Evolutionary conservation across 2,113 vertebrate species (phyloP).

Genomic region (Oreochromis spilurus): DNA sequence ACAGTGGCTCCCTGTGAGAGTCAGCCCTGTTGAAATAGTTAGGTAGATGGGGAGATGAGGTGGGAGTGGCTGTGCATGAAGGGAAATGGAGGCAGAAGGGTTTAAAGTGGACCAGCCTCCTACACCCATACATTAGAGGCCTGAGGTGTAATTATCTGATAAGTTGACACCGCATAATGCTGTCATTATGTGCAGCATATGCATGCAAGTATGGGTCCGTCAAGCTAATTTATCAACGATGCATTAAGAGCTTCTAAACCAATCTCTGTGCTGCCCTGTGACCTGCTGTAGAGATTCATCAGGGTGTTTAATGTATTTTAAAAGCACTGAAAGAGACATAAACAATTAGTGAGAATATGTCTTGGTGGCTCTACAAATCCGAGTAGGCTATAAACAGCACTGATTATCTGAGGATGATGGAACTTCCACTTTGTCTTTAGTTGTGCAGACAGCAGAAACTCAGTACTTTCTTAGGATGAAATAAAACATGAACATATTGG

Average conservation of each 20-base stretch:
- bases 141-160: neutral
- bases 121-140: slow-evolving; percentile 19
- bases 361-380: neutral
- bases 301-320: slow-evolving; percentile 4
- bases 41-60: neutral
- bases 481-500: neutral
- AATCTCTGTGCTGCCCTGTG: neutral
- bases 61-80: neutral
- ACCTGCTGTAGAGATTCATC: neutral
- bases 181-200: neutral
- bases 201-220: neutral
- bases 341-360: slow-evolving; percentile 7
- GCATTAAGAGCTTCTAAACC: neutral
- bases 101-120: slow-evolving; percentile 22
- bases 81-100: neutral
- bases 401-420: neutral
- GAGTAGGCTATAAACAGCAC: neutral
- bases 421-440: neutral
- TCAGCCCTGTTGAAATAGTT: neutral
- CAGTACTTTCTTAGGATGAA: neutral
- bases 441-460: neutral
- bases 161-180: neutral
- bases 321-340: slow-evolving; percentile 8
- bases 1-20: neutral
- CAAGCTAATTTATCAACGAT: neutral